Evolutionary conservation across 2,888 invertebrate genomes (phyloP), one percentile per base, ranked within the genome.

Genomic region (Serrognathus titanus): DNA sequence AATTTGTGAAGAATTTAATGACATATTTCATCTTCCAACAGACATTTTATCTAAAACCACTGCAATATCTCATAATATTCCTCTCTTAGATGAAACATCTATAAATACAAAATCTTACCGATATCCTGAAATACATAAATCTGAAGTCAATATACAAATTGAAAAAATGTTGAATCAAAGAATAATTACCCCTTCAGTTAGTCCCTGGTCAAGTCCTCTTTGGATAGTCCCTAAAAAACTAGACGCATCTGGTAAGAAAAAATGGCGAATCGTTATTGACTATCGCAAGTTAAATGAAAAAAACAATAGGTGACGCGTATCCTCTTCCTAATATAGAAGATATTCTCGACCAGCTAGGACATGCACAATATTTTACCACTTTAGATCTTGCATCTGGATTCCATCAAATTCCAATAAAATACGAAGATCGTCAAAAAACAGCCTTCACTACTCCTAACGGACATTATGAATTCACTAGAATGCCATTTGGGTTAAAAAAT

Each of bases 401-500:
- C 60, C 75, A 77, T 55, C 75, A 77, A 63, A 71, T 76, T 10
- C 16, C 57, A 50, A 65, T 75, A 60, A 36, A 66, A 43, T 53
- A 59, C 3, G 48, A 63, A 40, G 71, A 74, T 56, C 54, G 61
- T 9, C 52, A 58, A 20, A 76, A 75, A 69, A 75, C 75, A 8
- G 75, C 75, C 2, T 76, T 76, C 57, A 65, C 66, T 3, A 66
- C 68, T 8, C 67, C 65, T 35, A 48, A 57, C 7, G 75, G 72
- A 20, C 75, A 74, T 55, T 74, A 65, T 48, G 69, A 76, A 58
- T 77, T 66, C 50, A 61, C 56, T 6, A 52, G 73, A 13, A 70
- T 75, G 69, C 73, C 73, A 0, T 73, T 77, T 60, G 76, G 73
- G 1, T 66, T 79, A 7, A 73, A 71, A 66, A 76, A 75, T 55